Evolutionary conservation across 2,888 invertebrate species (phyloP).

Genomic region (Noctuana brunneofusca): DNA sequence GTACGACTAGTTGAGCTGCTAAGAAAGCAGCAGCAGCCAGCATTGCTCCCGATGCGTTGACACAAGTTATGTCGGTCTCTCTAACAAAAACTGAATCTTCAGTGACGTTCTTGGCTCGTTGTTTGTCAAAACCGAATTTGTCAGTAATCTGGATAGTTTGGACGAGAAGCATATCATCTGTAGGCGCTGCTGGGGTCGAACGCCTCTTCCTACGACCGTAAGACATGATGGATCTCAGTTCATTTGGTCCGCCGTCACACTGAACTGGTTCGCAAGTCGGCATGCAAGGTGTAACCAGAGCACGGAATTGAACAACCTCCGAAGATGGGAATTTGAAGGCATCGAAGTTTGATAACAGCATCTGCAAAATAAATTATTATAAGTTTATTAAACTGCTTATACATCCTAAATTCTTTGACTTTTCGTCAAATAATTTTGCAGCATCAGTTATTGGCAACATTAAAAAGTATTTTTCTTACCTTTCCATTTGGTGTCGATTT

Average conservation of each 20-base stretch:
- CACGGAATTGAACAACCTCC: slow-evolving; percentile 96
- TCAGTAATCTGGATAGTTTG: slow-evolving; percentile 96
- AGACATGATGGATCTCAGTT: slow-evolving; percentile 91
- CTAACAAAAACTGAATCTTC: slow-evolving; percentile 89
- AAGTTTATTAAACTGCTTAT: neutral
- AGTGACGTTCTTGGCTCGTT: slow-evolving; percentile 84
- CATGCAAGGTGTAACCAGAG: slow-evolving; percentile 97
- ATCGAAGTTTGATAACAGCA: slow-evolving; percentile 94
- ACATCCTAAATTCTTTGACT: neutral
- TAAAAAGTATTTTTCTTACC: slow-evolving; percentile 65
- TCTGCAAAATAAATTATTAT: slow-evolving; percentile 72
- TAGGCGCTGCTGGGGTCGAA: slow-evolving; percentile 81
- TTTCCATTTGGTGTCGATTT: slow-evolving; percentile 91
- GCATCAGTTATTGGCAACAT: neutral
- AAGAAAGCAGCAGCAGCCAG: slow-evolving; percentile 93
- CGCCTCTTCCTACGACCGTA: slow-evolving; percentile 92
- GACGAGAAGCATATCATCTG: slow-evolving; percentile 93
- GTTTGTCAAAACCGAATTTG: slow-evolving; percentile 93
- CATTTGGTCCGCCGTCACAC: slow-evolving; percentile 93
- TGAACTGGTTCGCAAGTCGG: slow-evolving; percentile 96
- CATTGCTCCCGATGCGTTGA: slow-evolving; percentile 91
- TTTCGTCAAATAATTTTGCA: neutral
- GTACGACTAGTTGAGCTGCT: slow-evolving; percentile 92
- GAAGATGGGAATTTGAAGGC: slow-evolving; percentile 98
- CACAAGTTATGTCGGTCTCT: slow-evolving; percentile 85